Evolutionary conservation across 23 tunicate species (phyloP).

Genomic region (Botrylloides violaceus): DNA sequence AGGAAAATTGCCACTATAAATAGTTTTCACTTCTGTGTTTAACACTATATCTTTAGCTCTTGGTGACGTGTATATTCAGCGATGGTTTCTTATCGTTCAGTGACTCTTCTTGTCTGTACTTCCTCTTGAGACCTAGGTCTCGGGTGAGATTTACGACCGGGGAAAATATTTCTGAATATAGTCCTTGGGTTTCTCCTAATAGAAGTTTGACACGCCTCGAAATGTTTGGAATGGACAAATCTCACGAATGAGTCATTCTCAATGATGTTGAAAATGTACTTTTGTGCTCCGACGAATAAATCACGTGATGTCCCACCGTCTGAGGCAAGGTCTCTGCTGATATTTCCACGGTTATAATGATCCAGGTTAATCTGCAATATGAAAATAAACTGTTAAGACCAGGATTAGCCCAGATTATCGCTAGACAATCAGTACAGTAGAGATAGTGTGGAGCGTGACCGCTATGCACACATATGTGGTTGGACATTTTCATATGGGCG

Average conservation of each 20-base stretch:
- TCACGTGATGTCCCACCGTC: slow-evolving; percentile 25
- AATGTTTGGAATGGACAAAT: slow-evolving; percentile 36
- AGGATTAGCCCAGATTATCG: too few species aligned
- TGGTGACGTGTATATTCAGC: too few species aligned
- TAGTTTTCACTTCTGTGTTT: too few species aligned
- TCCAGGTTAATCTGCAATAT: slow-evolving; percentile 78
- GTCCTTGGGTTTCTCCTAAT: slow-evolving; percentile 7
- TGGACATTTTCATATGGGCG: too few species aligned
- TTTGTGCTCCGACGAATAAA: slow-evolving; percentile 53
- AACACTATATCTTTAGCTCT: too few species aligned
- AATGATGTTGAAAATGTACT: slow-evolving; percentile 61
- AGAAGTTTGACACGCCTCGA: slow-evolving; percentile 17
- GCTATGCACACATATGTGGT: too few species aligned
- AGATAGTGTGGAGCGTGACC: too few species aligned
- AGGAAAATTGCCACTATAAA: too few species aligned
- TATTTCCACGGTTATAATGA: slow-evolving; percentile 38
- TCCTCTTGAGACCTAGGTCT: slow-evolving; percentile 5
- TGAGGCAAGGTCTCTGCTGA: slow-evolving; percentile 26
- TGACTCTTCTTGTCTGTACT: too few species aligned
- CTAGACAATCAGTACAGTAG: too few species aligned
- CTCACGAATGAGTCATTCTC: slow-evolving; percentile 90
- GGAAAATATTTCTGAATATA: background rate
- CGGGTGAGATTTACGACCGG: background rate
- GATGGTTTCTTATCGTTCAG: too few species aligned
- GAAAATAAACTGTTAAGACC: too few species aligned